Percentiles rank a stretch among this genome's conserved stretches.
Evolutionary conservation across 2,797 vertebrate species (phyloP).

Genomic region (Takifugu ocellatus): DNA sequence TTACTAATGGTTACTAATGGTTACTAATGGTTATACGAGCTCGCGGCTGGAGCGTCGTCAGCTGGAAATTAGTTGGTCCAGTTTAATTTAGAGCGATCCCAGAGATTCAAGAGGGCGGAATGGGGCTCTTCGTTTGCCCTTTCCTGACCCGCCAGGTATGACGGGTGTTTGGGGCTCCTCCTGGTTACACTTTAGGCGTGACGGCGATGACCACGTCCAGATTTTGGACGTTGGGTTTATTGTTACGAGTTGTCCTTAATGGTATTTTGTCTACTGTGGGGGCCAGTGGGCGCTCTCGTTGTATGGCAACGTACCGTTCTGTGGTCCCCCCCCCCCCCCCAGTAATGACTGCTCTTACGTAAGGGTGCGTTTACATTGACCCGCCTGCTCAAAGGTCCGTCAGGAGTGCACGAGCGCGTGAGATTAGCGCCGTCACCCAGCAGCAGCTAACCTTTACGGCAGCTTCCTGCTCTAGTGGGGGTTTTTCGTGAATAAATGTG

Average conservation of each 20-base stretch:
- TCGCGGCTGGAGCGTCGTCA: too few species aligned
- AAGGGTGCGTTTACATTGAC: conserved; percentile 13
- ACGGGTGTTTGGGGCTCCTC: conserved; percentile 25
- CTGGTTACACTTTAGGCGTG: conserved; percentile 54
- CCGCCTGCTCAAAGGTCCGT: conserved; percentile 46
- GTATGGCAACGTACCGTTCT: background rate
- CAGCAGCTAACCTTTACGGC: background rate
- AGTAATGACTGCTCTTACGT: conserved; percentile 15
- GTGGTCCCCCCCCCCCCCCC: background rate
- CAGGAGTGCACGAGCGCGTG: conserved; percentile 17
- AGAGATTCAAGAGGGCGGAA: conserved; percentile 41
- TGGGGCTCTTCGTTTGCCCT: conserved; percentile 48
- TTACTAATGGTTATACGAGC: too few species aligned
- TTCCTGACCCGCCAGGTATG: conserved; percentile 57
- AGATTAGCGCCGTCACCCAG: conserved; percentile 17
- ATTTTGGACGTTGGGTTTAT: background rate
- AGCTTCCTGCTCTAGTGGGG: too few species aligned
- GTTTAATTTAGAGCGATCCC: background rate
- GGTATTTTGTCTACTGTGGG: conserved; percentile 9
- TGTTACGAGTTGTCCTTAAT: background rate
- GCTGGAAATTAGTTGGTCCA: too few species aligned
- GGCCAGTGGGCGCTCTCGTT: background rate
- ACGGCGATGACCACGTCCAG: conserved; percentile 18
- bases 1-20: too few species aligned
- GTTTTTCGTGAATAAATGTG: too few species aligned